Base-by-base conservation (phyloP, 2,888 invertebrate species). In the Merodon equestris region DNA sequence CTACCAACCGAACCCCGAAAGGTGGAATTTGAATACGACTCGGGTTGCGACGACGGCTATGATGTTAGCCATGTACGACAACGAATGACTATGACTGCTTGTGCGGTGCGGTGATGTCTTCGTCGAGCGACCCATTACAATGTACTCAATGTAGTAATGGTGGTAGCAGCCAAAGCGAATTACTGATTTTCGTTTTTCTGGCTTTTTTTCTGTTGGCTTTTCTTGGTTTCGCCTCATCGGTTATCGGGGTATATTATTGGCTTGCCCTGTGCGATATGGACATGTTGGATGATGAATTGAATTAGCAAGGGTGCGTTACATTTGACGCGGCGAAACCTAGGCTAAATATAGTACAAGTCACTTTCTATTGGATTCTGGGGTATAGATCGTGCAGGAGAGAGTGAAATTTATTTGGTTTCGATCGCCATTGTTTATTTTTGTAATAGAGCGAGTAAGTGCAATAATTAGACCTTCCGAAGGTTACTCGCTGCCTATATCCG, bases 271-370 rank as follows among this genome's bases (percentile, higher is more conserved):
- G 34, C 12, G 45, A 27, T 40, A 45, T 9, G 2, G 27, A 48
- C 7, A 12, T 13, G 38, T 10, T 10, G 3, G 40, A 36, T 9
- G 42, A 19, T 51, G 27, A 19, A 34, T 14, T 36, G 42, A 57
- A 67, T 72, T 72, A 67, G 38, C 77, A 77, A 27, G 72, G 73
- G 73, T 77, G 73, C 73, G 73, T 73, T 73, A 66, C 19, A 47
- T 61, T 42, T 66, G 17, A 56, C 48, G 45, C 60, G 48, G 77
- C 38, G 71, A 61, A 71, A 70, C 54, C 5, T 14, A 36, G 61
- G 45, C 54, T 53, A 68, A 53, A 60, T 47, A 60, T 38, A 18
- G 45, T 27, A 10, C 10, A 36, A 36, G 36, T 61, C 47, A 34
- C 71, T 71, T 71, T 71, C 71, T 71, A 40, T 48, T 42, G 5